Conservation (phyloP, 2,888 invertebrate genomes). For the Thumatha senex region DNA sequence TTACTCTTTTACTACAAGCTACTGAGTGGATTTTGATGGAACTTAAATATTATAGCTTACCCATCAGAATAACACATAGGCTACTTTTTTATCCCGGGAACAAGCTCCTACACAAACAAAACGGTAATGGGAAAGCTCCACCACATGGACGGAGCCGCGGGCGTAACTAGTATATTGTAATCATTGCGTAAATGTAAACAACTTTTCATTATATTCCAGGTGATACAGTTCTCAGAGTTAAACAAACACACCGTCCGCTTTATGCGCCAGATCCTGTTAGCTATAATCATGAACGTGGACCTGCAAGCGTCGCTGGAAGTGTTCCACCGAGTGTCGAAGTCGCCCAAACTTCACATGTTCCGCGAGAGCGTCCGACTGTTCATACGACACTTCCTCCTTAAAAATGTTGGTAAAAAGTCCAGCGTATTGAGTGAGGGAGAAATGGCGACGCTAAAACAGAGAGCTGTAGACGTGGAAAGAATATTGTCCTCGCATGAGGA, state of each 20-base stretch:
- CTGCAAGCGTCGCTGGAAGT: conserved; percentile 84
- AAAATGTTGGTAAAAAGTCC: conserved; percentile 80
- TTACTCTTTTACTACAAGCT: no score
- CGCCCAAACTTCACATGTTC: conserved; percentile 90
- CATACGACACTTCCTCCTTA: conserved; percentile 92
- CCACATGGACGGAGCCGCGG: no score
- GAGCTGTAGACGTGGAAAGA: conserved; percentile 86
- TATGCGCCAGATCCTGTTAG: conserved; percentile 89
- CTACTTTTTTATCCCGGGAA: no score
- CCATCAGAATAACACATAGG: no score
- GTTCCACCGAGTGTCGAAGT: conserved; percentile 88
- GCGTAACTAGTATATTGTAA: no score
- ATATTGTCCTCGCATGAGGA: conserved; percentile 82
- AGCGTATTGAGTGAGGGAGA: conserved; percentile 57
- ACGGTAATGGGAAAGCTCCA: no score
- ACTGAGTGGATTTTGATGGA: no score
- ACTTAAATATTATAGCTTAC: no score
- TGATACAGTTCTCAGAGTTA: conserved; percentile 93
- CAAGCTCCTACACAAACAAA: no score
- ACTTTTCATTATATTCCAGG: conserved; percentile 74
- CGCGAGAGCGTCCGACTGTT: conserved; percentile 93
- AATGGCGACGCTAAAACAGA: conserved; percentile 66
- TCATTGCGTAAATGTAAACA: no score
- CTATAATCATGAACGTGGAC: conserved; percentile 88
- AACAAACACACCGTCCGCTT: conserved; percentile 91